Evolutionary conservation across 2,888 invertebrate species (phyloP).

Genomic region (Scelioninae gen. 1): DNA sequence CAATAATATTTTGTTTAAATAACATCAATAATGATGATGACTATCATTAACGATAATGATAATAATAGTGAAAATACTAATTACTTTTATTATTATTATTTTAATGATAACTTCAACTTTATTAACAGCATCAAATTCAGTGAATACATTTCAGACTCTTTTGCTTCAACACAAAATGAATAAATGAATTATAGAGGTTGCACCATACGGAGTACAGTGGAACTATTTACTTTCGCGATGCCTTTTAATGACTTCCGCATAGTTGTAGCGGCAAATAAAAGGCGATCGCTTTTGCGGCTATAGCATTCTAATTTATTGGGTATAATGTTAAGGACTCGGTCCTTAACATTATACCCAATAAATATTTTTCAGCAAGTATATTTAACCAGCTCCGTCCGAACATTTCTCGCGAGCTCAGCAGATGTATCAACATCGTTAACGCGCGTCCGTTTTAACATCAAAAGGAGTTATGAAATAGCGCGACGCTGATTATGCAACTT

Average conservation of each 20-base stretch:
- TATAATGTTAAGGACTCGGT: constrained; percentile 10
- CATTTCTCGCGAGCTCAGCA: neutral
- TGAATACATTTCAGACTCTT: neutral
- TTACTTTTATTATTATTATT: too few species aligned
- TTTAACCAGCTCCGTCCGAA: constrained; percentile 3
- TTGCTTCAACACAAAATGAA: constrained; percentile 14
- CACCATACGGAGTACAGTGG: constrained; percentile 16
- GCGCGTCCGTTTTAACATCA: constrained; percentile 18
- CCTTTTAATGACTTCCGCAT: constrained; percentile 50
- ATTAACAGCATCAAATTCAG: too few species aligned
- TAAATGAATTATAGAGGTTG: constrained; percentile 19
- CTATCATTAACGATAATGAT: too few species aligned
- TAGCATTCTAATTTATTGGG: constrained; percentile 33
- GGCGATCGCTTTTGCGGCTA: constrained; percentile 1
- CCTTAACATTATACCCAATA: too few species aligned
- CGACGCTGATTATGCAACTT: constrained; percentile 29
- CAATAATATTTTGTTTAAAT: too few species aligned
- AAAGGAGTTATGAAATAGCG: constrained; percentile 21
- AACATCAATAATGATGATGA: too few species aligned
- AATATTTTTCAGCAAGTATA: constrained; percentile 14
- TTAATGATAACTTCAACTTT: too few species aligned
- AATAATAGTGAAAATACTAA: too few species aligned
- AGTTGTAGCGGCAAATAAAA: constrained; percentile 36
- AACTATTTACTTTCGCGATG: constrained; percentile 46
- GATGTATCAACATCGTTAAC: constrained; percentile 24